phyloP scores from a whole-genome alignment of 1,140 invertebrate genomes.

The Drosophila kepulauana region DNA sequence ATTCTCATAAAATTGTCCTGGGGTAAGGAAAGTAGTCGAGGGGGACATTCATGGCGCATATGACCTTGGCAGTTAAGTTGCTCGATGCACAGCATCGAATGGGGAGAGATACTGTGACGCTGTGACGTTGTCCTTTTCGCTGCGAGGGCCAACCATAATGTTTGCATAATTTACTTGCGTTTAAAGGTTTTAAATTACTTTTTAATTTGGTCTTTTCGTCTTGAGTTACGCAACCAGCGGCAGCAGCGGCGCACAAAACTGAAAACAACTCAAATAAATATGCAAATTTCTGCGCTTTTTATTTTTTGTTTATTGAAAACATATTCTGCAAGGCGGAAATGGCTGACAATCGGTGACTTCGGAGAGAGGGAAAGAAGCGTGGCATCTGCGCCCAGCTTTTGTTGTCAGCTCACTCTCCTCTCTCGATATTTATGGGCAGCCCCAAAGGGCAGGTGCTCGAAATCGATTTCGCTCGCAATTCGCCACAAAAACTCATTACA shows the following conservation, averaged over 20 bases:
- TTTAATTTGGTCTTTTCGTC: slow-evolving; percentile 82
- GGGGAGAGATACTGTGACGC: too few species aligned
- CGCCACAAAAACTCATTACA: slow-evolving; percentile 1
- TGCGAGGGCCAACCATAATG: slow-evolving; percentile 69
- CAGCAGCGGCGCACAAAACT: slow-evolving; percentile 38
- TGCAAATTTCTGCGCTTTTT: slow-evolving; percentile 67
- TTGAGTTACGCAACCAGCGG: slow-evolving; percentile 68
- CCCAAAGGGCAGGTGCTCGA: slow-evolving; percentile 5
- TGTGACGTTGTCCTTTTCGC: slow-evolving; percentile 56
- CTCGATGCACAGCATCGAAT: slow-evolving; percentile 12
- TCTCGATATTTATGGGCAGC: slow-evolving; percentile 19
- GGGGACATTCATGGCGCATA: slow-evolving; percentile 54
- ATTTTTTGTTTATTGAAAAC: slow-evolving; percentile 65
- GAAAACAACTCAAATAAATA: slow-evolving; percentile 75
- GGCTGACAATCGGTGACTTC: slow-evolving; percentile 18
- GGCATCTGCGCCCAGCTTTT: slow-evolving; percentile 28
- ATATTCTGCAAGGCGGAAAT: slow-evolving; percentile 46
- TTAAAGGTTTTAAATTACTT: slow-evolving; percentile 84
- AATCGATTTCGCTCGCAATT: slow-evolving; percentile 25
- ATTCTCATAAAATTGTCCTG: slow-evolving; percentile 75
- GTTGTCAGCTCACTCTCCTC: slow-evolving; percentile 14
- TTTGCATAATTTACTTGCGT: slow-evolving; percentile 81
- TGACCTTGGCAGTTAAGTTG: slow-evolving; percentile 69
- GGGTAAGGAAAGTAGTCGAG: neutral
- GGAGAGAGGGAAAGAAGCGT: neutral